phyloP scores from a whole-genome alignment of 1,140 invertebrate species.

The Drepana arcuata region DNA sequence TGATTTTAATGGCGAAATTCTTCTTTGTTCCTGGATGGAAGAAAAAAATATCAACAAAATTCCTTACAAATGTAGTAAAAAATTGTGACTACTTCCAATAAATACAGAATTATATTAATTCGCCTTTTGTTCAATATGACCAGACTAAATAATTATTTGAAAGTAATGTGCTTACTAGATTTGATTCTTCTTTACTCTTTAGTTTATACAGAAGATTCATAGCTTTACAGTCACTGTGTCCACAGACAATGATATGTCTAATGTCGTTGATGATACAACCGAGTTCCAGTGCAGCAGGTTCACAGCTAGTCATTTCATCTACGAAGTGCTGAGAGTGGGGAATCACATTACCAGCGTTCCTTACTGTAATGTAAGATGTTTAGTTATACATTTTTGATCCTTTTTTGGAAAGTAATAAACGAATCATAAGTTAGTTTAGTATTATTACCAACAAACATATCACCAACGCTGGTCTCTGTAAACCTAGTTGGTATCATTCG shows the following conservation, averaged over 20 bases:
- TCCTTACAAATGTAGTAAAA: no score
- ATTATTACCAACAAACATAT: conserved; percentile 98
- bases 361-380: conserved; percentile 78
- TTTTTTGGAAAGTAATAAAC: no score
- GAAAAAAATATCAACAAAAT: no score
- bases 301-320: conserved; percentile 90
- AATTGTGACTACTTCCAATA: no score
- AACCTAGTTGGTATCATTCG: conserved; percentile 96
- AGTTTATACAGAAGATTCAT: conserved; percentile 94
- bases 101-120: no score
- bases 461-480: conserved; percentile 94
- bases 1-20: conserved; percentile 89
- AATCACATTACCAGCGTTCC: conserved; percentile 95
- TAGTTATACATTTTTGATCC: no score
- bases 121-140: no score
- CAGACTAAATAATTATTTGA: no score
- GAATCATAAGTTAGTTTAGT: no score
- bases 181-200: conserved; percentile 82
- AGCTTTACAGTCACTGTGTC: conserved; percentile 98
- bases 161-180: conserved; percentile 74
- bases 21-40: conserved; percentile 77
- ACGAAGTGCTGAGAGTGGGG: conserved; percentile 91
- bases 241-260: conserved; percentile 94
- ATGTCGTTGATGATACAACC: conserved; percentile 95
- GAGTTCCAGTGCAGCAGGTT: conserved; percentile 94